A percentile compares a stretch with the other conserved stretches of the same genome.
Evolutionary conservation across 2,888 invertebrate genomes (phyloP).

Genomic region (Bruchidius siliquastri): DNA sequence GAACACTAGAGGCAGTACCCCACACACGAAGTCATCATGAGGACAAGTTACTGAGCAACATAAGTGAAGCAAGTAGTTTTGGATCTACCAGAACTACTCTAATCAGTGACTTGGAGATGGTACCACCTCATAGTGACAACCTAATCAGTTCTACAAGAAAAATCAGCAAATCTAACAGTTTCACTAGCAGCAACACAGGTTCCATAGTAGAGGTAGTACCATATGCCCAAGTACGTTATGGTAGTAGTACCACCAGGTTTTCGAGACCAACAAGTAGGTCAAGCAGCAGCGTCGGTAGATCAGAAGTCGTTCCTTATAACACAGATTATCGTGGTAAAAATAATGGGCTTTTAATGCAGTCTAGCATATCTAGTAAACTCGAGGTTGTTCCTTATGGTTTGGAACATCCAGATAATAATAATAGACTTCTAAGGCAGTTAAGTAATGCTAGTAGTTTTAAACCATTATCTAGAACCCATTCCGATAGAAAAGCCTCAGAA

Average conservation of each 20-base stretch:
- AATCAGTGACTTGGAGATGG: neutral
- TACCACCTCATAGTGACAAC: neutral
- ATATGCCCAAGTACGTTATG: neutral
- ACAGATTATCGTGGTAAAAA: neutral
- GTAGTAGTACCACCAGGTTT: neutral
- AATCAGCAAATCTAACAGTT: neutral
- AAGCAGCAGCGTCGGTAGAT: neutral
- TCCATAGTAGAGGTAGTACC: neutral
- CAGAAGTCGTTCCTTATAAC: neutral
- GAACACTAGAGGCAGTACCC: neutral
- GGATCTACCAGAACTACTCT: neutral
- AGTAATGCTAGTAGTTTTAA: neutral
- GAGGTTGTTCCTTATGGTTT: neutral
- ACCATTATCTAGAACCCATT: neutral
- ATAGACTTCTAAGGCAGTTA: neutral
- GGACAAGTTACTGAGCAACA: neutral
- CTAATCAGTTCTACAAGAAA: neutral
- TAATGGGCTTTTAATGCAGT: neutral
- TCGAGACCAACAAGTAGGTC: neutral
- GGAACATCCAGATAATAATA: neutral
- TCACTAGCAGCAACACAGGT: neutral
- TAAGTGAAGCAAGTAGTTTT: neutral
- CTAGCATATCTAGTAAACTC: neutral
- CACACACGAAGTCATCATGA: neutral
- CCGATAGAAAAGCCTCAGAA: neutral